These are phyloP conservation scores for Dendroctonus valens DNA, from an alignment of 1,140 invertebrate species.

Conservation along the genomic window DNA sequence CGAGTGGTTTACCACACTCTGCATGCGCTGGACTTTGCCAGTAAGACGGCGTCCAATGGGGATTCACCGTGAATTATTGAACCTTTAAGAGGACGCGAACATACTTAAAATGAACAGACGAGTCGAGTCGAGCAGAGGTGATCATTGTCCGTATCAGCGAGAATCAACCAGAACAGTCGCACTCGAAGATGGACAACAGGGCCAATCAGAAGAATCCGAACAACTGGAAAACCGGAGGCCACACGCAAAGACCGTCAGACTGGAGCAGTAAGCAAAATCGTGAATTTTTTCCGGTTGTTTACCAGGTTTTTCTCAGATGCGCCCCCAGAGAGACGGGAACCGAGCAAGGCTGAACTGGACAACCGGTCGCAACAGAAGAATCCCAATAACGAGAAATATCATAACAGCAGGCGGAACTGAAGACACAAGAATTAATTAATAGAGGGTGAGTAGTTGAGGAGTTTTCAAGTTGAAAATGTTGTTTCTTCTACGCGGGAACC, in stretches of 20 bases:
- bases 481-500: too few relatives aligned
- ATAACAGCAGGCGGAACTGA: not conserved
- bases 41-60: not conserved
- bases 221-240: slow-evolving; percentile 3
- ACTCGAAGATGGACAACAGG: slow-evolving; percentile 12
- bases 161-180: not conserved
- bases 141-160: not conserved
- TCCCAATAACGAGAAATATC: slow-evolving; percentile 12
- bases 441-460: too few relatives aligned
- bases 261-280: not conserved
- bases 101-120: not conserved
- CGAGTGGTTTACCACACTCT: too few relatives aligned
- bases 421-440: not conserved
- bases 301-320: not conserved
- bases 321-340: not conserved
- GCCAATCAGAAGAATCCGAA: slow-evolving; percentile 25
- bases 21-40: not conserved
- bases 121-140: not conserved
- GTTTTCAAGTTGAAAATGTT: too few relatives aligned
- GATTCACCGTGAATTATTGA: not conserved
- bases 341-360: slow-evolving; percentile 9
- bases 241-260: not conserved
- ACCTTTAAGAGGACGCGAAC: not conserved
- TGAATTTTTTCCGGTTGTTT: not conserved
- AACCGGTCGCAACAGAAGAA: slow-evolving; percentile 12